A percentile compares a stretch with the other conserved stretches of the same genome.
Evolutionary conservation across 2,113 vertebrate species (phyloP).

Genomic region (Megalops atlanticus): DNA sequence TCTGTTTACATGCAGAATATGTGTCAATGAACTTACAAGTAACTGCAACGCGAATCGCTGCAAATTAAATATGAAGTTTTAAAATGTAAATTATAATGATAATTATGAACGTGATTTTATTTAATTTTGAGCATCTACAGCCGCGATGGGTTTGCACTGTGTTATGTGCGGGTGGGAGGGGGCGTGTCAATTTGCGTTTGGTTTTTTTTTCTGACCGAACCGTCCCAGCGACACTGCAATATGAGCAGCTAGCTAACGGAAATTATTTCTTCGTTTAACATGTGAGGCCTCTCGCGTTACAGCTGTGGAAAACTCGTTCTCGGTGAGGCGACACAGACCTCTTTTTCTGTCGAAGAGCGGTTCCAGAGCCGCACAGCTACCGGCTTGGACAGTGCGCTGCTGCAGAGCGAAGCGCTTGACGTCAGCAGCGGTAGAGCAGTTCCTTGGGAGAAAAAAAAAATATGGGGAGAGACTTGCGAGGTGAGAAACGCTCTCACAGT

Average conservation of each 20-base stretch:
- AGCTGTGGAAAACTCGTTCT: not conserved
- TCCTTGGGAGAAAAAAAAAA: conserved; percentile 62
- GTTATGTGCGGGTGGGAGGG: not conserved
- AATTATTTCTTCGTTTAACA: conserved; percentile 13
- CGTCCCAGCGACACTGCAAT: not conserved
- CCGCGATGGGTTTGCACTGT: not conserved
- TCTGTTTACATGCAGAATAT: too few relatives aligned
- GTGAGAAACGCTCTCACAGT: conserved; percentile 60
- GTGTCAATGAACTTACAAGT: too few relatives aligned
- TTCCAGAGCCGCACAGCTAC: not conserved
- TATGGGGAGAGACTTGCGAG: conserved; percentile 68
- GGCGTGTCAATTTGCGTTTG: not conserved
- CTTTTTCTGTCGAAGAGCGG: not conserved
- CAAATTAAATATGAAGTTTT: too few relatives aligned
- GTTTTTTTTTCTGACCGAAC: not conserved
- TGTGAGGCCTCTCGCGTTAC: not conserved
- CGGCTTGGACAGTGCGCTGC: conserved; percentile 44
- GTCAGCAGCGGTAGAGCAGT: conserved; percentile 68
- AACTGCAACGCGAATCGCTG: too few relatives aligned
- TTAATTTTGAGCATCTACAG: not conserved
- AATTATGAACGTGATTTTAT: not conserved
- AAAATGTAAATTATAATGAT: too few relatives aligned
- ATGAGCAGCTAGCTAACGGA: conserved; percentile 12
- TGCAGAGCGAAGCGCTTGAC: conserved; percentile 73
- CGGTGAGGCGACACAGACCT: not conserved